A percentile compares a stretch with the other conserved stretches of the same genome.
Conservation (phyloP, 2,113 vertebrate species). For the Ascaphus truei region DNA sequence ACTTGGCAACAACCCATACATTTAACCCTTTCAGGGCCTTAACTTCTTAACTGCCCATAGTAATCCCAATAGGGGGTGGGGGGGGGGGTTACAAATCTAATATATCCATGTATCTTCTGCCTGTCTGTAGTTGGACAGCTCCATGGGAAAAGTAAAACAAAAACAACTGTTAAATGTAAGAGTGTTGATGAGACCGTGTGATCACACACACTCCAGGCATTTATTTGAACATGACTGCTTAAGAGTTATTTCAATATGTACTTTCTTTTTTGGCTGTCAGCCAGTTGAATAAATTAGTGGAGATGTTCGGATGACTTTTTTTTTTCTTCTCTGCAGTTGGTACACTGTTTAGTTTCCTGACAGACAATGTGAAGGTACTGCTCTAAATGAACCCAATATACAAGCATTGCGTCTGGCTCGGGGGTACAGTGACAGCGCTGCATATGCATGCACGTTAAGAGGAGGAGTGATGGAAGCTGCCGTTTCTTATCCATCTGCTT, state of each 20-base stretch:
- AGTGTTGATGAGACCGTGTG: neutral
- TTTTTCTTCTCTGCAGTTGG: neutral
- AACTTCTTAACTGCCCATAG: too few species aligned
- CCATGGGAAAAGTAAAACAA: neutral
- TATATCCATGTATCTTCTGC: too few species aligned
- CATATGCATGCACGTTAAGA: neutral
- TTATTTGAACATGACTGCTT: neutral
- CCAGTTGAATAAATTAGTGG: neutral
- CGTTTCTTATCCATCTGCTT: slow-evolving; percentile 4
- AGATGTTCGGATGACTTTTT: neutral
- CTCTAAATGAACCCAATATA: neutral
- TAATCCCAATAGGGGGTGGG: too few species aligned
- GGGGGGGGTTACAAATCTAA: too few species aligned
- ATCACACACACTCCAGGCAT: neutral
- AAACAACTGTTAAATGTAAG: neutral
- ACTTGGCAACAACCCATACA: too few species aligned
- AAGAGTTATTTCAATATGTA: neutral
- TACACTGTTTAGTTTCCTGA: neutral
- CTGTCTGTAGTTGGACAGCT: too few species aligned
- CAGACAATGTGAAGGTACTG: neutral
- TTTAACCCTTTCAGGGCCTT: too few species aligned
- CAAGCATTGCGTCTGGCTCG: neutral
- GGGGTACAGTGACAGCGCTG: neutral
- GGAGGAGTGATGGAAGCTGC: neutral
- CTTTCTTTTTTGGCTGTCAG: neutral